Conservation (phyloP, 2,797 vertebrate genomes). For the Cryptoblepharus egeriae region DNA sequence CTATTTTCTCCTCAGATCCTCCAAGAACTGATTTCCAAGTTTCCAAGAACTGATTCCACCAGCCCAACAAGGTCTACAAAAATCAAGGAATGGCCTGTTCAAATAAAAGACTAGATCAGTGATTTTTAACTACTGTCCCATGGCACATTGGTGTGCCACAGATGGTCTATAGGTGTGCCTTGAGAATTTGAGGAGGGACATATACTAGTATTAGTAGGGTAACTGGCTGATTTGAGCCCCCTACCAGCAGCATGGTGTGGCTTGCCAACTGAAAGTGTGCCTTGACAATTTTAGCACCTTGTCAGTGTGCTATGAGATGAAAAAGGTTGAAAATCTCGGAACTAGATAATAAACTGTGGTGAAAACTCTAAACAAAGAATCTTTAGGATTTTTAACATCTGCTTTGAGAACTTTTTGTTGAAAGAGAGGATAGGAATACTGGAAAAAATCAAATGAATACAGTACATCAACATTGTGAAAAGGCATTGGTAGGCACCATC, state of each 20-base stretch:
- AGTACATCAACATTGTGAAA: not conserved
- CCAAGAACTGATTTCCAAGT: not conserved
- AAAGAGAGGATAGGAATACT: not conserved
- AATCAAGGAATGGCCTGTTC: not conserved
- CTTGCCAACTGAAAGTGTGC: no score
- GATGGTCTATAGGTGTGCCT: no score
- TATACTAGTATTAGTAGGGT: no score
- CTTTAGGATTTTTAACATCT: not conserved
- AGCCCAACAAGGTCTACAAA: not conserved
- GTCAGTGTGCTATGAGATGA: no score
- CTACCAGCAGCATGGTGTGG: no score
- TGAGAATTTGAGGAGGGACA: no score
- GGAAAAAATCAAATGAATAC: not conserved
- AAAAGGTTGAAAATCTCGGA: no score
- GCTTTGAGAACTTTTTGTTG: not conserved
- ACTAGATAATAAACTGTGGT: no score
- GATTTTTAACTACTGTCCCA: no score
- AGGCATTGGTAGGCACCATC: not conserved
- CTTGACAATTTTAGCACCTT: no score
- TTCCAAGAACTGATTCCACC: not conserved
- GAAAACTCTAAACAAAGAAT: not conserved
- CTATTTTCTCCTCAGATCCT: not conserved
- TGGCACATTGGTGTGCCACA: no score
- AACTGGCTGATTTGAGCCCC: no score
- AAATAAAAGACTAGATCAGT: not conserved